phyloP scores from a whole-genome alignment of 2,113 vertebrate genomes.

The Sebastes schlegelii region DNA sequence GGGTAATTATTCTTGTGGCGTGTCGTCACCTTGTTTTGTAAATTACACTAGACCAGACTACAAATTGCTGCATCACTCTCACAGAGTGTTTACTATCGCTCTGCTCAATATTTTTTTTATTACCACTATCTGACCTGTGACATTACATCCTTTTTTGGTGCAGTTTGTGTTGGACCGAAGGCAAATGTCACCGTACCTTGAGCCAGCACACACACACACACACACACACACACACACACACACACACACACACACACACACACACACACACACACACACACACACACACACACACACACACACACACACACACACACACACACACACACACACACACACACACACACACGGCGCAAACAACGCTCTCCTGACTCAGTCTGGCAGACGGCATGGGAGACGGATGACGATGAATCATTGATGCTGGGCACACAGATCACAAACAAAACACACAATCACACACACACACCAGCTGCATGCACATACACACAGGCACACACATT shows the following conservation, averaged over 20 bases:
- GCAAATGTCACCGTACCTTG: constrained; percentile 7
- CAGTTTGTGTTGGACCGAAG: constrained; percentile 2
- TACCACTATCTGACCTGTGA: not conserved
- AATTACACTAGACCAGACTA: not conserved
- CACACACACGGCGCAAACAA: constrained; percentile 42
- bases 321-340: constrained; percentile 19
- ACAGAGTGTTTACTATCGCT: not conserved
- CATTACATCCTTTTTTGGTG: not conserved
- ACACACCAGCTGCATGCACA: not conserved
- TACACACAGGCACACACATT: constrained; percentile 16
- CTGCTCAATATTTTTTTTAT: constrained; percentile 16
- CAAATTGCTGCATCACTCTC: constrained; percentile 10
- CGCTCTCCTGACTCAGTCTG: constrained; percentile 46
- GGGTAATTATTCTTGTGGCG: constrained; percentile 21
- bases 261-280: constrained; percentile 19
- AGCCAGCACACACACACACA: constrained; percentile 17
- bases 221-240: constrained; percentile 19
- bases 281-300: constrained; percentile 14
- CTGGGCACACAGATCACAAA: constrained; percentile 62
- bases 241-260: constrained; percentile 7
- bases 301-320: constrained; percentile 12
- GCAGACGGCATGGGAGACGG: constrained; percentile 70
- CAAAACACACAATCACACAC: constrained; percentile 36
- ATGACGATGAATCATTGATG: constrained; percentile 67
- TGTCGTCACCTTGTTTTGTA: constrained; percentile 4